phyloP scores from a whole-genome alignment of 2,888 invertebrate species.

The Patella caerulea region DNA sequence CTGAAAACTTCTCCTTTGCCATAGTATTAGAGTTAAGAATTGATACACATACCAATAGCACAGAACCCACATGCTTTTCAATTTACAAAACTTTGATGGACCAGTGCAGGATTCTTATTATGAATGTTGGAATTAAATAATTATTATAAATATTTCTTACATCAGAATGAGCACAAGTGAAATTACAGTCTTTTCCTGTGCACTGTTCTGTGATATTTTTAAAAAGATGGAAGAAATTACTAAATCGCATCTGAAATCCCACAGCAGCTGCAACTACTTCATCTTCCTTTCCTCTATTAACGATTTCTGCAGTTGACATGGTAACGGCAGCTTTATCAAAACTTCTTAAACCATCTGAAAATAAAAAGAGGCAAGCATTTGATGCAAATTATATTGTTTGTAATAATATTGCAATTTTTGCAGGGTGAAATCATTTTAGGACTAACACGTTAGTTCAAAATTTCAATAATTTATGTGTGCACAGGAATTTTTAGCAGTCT shows the following conservation, averaged over 20 bases:
- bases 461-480: too few species aligned
- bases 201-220: conserved; percentile 29
- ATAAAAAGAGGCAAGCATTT: not conserved
- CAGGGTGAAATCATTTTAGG: too few species aligned
- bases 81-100: too few species aligned
- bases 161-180: conserved; percentile 32
- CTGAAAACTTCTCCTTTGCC: too few species aligned
- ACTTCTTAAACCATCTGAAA: not conserved
- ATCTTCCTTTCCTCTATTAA: conserved; percentile 11
- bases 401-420: too few species aligned
- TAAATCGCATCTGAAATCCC: conserved; percentile 59
- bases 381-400: too few species aligned
- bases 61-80: too few species aligned
- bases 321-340: conserved; percentile 22
- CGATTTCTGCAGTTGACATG: conserved; percentile 36
- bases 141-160: conserved; percentile 18
- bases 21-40: too few species aligned
- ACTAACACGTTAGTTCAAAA: too few species aligned
- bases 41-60: too few species aligned
- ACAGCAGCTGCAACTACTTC: conserved; percentile 56
- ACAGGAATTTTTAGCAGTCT: conserved; percentile 4
- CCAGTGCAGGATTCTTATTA: too few species aligned
- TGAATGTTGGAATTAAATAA: too few species aligned
- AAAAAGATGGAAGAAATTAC: conserved; percentile 40
- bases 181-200: conserved; percentile 20